Base-by-base conservation (phyloP, 1,140 invertebrate genomes). In the Chelonus insularis region DNA sequence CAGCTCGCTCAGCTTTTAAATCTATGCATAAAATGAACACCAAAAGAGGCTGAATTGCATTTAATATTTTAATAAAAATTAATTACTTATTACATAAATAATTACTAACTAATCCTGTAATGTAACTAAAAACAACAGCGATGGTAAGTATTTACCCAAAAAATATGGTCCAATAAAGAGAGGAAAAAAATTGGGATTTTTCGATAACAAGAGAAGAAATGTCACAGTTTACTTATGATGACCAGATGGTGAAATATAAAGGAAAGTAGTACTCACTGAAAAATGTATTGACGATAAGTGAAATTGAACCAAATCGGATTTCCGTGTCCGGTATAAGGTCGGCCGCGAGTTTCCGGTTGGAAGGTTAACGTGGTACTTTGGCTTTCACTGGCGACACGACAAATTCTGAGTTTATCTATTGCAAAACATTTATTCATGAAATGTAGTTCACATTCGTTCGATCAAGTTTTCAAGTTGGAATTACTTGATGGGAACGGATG, bases 231-330 rank as follows among this genome's bases (percentile, higher is more conserved):
- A 7, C 25, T 29, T 29, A 48, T 48, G 21, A 12, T 29, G 48
- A n/a, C 23, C 21, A 21, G n/a, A 11, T 11, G 29, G 20, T 5
- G 11, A 51, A 51, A 25, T 25, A 29, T 12, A 51, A 29, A 29
- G 7, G 7, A 29, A 29, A 29, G 7, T 29, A 29, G 7, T 29
- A 4, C 7, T 29, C n/a, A n/a, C n/a, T n/a, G n/a, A 12, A 48
- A 14, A 36, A 43, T 51, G 47, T 12, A 57, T 47, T 32, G 21
- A 37, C 34, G 57, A 39, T 16, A 29, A 32, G 61, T 47, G 65
- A 66, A 61, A 63, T 63, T 37, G 60, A 66, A 23, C 60, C 43
- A 62, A 66, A 66, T 63, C 64, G 64, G 60, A 66, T 66, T 66
- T 66, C 60, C 64, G 60, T 63, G 64, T 66, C 29, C 37, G 51